Percentiles rank a stretch among this genome's conserved stretches.
Evolutionary conservation across 2,888 invertebrate species (phyloP).

Genomic region (Catotricha subobsoleta): DNA sequence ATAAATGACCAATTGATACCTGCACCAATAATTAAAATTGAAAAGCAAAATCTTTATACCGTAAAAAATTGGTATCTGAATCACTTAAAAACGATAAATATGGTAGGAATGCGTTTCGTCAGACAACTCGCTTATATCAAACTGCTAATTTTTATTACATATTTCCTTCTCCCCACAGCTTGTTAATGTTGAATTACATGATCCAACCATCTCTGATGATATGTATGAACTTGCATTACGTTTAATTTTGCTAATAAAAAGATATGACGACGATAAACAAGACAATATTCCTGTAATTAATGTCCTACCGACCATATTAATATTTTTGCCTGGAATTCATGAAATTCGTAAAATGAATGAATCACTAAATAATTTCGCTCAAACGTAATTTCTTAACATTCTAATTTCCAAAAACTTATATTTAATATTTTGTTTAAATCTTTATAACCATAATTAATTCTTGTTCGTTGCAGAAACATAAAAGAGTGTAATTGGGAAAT

Average conservation of each 20-base stretch:
- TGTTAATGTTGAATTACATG: neutral
- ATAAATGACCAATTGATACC: neutral
- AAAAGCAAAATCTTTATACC: slow-evolving; percentile 29
- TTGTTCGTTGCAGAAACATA: neutral
- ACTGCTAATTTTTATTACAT: neutral
- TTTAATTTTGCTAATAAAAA: slow-evolving; percentile 27
- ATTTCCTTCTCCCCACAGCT: neutral
- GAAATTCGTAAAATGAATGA: slow-evolving; percentile 61
- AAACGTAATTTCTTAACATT: neutral
- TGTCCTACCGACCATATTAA: slow-evolving; percentile 53
- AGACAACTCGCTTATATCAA: no score
- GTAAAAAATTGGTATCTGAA: slow-evolving; percentile 43
- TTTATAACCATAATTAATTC: no score
- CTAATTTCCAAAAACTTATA: neutral
- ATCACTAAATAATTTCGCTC: slow-evolving; percentile 17
- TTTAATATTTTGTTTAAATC: neutral
- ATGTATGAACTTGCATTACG: slow-evolving; percentile 43
- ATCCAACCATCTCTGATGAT: slow-evolving; percentile 38
- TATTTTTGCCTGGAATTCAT: slow-evolving; percentile 75
- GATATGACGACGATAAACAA: slow-evolving; percentile 11
- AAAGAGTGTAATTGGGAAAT: neutral
- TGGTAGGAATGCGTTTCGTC: no score
- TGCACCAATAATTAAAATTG: slow-evolving; percentile 4
- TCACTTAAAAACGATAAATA: no score
- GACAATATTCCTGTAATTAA: slow-evolving; percentile 11